Conservation (phyloP, 2,888 invertebrate species). For the Archaeoteleia sp. region DNA sequence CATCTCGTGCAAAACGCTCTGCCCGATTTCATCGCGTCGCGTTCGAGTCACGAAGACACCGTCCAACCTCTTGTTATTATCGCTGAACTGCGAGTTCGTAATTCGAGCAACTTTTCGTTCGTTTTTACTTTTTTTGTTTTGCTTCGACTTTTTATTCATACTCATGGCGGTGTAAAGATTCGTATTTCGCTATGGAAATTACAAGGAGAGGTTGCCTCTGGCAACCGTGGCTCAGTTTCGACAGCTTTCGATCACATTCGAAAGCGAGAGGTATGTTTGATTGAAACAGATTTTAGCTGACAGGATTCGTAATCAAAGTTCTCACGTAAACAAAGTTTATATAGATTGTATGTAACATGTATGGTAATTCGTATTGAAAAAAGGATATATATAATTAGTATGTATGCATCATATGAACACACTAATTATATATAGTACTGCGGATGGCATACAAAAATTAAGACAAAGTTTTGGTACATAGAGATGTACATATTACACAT, state of each 20-base stretch:
- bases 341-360: too few species aligned
- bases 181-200: slow-evolving; percentile 60
- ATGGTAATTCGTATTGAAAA: too few species aligned
- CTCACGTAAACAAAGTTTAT: too few species aligned
- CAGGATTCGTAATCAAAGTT: too few species aligned
- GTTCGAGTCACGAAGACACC: slow-evolving; percentile 2
- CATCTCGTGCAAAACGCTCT: slow-evolving; percentile 22
- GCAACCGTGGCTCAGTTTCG: slow-evolving; percentile 70
- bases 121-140: not conserved
- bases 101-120: slow-evolving; percentile 3
- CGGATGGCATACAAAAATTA: too few species aligned
- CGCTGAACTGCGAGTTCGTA: not conserved
- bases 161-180: slow-evolving; percentile 15
- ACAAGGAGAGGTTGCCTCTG: slow-evolving; percentile 65
- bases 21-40: slow-evolving; percentile 14
- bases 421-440: too few species aligned
- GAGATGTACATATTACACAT: too few species aligned
- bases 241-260: slow-evolving; percentile 54
- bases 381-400: too few species aligned
- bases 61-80: not conserved
- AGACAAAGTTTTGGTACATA: too few species aligned
- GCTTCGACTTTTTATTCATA: not conserved
- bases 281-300: too few species aligned
- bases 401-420: too few species aligned
- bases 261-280: slow-evolving; percentile 65